Conservation (phyloP, 2,888 invertebrate genomes). For the Dione juno region DNA sequence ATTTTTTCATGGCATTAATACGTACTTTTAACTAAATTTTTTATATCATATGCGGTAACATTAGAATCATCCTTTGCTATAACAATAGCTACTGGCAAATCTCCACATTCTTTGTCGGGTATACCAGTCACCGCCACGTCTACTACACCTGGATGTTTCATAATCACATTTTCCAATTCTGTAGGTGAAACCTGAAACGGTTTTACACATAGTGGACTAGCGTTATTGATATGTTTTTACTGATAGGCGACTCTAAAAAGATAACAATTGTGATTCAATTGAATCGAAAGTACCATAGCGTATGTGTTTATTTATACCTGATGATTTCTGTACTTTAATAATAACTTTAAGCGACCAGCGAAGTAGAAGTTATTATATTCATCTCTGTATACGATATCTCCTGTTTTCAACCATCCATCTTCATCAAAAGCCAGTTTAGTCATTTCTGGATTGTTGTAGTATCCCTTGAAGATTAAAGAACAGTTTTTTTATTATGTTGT, state of each 20-base stretch:
- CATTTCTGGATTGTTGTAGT: conserved; percentile 69
- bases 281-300: too few species aligned
- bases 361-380: conserved; percentile 75
- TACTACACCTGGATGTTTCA: conserved; percentile 57
- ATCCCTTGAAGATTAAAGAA: conserved; percentile 59
- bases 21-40: conserved; percentile 62
- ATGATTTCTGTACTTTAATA: conserved; percentile 77
- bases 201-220: too few species aligned
- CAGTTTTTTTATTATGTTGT: too few species aligned
- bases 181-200: conserved; percentile 60
- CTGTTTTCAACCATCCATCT: conserved; percentile 79
- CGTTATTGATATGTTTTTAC: too few species aligned
- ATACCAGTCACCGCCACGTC: conserved; percentile 63
- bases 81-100: conserved; percentile 63
- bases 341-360: conserved; percentile 78
- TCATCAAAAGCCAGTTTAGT: conserved; percentile 70
- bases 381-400: conserved; percentile 79
- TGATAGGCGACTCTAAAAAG: too few species aligned
- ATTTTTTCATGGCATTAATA: background rate
- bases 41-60: conserved; percentile 58
- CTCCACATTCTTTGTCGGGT: conserved; percentile 56
- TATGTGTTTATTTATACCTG: conserved; percentile 68
- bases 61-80: conserved; percentile 47
- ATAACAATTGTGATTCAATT: too few species aligned
- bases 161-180: conserved; percentile 60